phyloP scores from a whole-genome alignment of 1,140 invertebrate genomes.

The Venustaconcha ellipsiformis region DNA sequence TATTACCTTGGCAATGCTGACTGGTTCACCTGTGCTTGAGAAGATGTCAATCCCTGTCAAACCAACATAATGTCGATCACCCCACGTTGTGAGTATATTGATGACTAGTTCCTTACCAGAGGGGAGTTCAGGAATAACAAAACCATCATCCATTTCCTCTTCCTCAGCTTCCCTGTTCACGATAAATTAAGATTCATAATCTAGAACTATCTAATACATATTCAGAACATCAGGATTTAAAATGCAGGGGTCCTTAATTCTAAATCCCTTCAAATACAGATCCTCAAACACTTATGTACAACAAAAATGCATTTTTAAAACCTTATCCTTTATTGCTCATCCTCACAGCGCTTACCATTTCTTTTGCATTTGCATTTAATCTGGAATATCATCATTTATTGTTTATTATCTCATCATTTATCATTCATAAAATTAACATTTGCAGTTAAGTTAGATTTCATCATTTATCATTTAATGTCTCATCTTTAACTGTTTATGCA shows the following conservation, averaged over 20 bases:
- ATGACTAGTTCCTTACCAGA: conserved; percentile 77
- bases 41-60: conserved; percentile 86
- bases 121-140: conserved; percentile 80
- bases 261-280: neutral
- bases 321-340: neutral
- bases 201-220: neutral
- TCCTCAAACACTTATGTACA: neutral
- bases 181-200: neutral
- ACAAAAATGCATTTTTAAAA: neutral
- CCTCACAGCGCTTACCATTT: too few species aligned
- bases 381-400: too few species aligned
- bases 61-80: conserved; percentile 85
- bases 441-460: too few species aligned
- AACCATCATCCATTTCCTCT: conserved; percentile 47
- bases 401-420: too few species aligned
- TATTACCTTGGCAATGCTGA: conserved; percentile 64
- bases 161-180: neutral
- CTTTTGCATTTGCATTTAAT: too few species aligned
- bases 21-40: conserved; percentile 74
- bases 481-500: too few species aligned
- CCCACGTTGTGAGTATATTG: conserved; percentile 83
- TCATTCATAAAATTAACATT: too few species aligned
- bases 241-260: neutral
- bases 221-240: neutral
- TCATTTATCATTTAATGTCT: too few species aligned